Percentiles rank a stretch among this genome's conserved stretches.
phyloP scores from a whole-genome alignment of 2,797 vertebrate species.

The Ispidina picta region DNA sequence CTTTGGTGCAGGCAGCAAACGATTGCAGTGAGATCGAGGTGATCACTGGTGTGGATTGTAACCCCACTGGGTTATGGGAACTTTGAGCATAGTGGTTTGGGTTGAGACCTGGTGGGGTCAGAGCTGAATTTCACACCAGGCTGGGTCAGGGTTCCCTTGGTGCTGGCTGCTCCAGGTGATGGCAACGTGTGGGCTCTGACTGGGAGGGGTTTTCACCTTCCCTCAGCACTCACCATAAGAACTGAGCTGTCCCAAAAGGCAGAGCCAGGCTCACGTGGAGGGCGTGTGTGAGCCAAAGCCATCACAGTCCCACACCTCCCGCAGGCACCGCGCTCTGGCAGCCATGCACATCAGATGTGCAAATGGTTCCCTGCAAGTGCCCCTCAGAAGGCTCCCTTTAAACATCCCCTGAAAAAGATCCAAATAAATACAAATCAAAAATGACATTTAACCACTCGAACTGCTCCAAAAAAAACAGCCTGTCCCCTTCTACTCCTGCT shows the following conservation, averaged over 20 bases:
- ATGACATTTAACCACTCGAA: not conserved
- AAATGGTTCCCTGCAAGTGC: not conserved
- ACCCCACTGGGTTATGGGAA: not conserved
- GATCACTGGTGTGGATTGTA: not conserved
- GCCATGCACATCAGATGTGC: not conserved
- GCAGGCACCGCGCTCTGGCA: not conserved
- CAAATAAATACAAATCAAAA: not conserved
- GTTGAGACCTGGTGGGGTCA: accelerated
- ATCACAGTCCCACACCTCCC: not conserved
- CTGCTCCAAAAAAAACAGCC: not conserved
- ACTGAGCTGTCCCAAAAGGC: not conserved
- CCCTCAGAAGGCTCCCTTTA: not conserved
- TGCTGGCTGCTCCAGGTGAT: not conserved
- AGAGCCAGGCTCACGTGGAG: not conserved
- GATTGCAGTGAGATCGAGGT: accelerated
- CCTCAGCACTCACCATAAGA: not conserved
- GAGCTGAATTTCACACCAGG: not conserved
- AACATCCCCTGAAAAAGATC: not conserved
- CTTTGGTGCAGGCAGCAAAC: not conserved
- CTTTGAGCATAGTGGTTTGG: not conserved
- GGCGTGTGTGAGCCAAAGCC: not conserved
- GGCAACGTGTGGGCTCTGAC: not conserved
- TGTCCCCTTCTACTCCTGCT: not conserved
- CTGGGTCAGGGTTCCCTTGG: not conserved
- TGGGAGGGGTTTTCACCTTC: not conserved